These are phyloP conservation scores for Microctonus brassicae DNA, from an alignment of 2,888 invertebrate species.

Conservation along the genomic window DNA sequence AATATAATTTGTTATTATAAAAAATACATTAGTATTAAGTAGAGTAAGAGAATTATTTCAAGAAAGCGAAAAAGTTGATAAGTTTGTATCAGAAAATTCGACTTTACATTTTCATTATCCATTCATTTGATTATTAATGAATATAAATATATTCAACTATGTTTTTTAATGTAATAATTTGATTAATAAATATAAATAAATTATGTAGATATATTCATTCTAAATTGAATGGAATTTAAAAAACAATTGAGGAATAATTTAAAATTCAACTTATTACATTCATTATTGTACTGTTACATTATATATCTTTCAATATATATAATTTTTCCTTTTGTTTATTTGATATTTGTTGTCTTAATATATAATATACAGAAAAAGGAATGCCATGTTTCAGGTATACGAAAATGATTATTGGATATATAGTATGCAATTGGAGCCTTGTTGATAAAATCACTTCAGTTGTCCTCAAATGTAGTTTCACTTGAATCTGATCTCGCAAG, in stretches of 20 bases:
- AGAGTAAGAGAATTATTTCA: too few relatives aligned
- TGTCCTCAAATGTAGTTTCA: constrained; percentile 1
- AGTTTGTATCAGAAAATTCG: not conserved
- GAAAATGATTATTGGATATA: constrained; percentile 35
- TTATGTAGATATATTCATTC: not conserved
- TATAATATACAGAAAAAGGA: constrained; percentile 37
- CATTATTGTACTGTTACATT: not conserved
- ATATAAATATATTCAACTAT: not conserved
- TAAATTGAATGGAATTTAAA: not conserved
- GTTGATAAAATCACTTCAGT: constrained; percentile 3
- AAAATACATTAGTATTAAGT: not conserved
- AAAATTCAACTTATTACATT: not conserved
- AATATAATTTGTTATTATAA: not conserved
- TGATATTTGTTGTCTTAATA: constrained; percentile 24
- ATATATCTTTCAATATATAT: not conserved
- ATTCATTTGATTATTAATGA: not conserved
- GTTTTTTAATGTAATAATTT: not conserved
- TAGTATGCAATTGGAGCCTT: not conserved
- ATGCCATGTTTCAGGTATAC: constrained; percentile 36
- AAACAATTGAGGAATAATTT: not conserved
- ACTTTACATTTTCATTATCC: not conserved
- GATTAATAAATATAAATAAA: not conserved
- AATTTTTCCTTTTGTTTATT: not conserved
- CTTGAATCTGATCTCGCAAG: constrained; percentile 4
- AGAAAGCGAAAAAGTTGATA: not conserved